Evolutionary conservation across 2,113 vertebrate genomes (phyloP), one percentile per base, ranked within the genome.

Genomic region (Clupea harengus): DNA sequence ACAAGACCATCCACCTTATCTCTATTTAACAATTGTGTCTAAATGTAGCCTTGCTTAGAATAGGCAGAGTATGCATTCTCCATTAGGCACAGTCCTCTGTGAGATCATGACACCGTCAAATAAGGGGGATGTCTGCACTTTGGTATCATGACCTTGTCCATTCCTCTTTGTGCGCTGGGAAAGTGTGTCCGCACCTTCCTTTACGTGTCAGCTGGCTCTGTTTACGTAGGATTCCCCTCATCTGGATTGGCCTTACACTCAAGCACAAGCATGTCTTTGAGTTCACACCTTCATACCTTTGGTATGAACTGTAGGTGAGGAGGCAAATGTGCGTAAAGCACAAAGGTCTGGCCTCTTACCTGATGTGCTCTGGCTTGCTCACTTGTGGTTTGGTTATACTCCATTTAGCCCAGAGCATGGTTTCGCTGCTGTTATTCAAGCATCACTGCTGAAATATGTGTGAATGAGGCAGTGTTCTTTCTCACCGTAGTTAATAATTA

Each of bases 41-140:
- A 94, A 94, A 94, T 94, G 91, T 89, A 72, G 90, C 90, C 81
- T 1, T 47, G 92, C 94, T 92, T 90, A 94, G 93, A 95, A 95
- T 95, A 95, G 95, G 92, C 86, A 17, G 49, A 28, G 88, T 89
- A 89, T 89, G 86, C 89, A 92, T 93, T 93, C 92, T 91, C 84
- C 57, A 81, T 89, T 92, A 92, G 91, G 88, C 91, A 78, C 81
- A 86, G 89, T 93, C 87, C 88, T 92, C 88, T 60, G 85, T 60
- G 84, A 32, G 64, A 89, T 89, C 87, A 85, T 84, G 83, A 84
- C 84, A 82, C 83, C 87, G 81, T 91, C 84, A 89, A 85, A 90
- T 84, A 81, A 60, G 86, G 86, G 52, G 86, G 72, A 44, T 47
- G 25, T 2, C 52, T 54, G 17, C 18, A 20, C 7, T 75, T 10